Conservation (phyloP, 2,113 vertebrate genomes). For the Platysteira castanea region DNA sequence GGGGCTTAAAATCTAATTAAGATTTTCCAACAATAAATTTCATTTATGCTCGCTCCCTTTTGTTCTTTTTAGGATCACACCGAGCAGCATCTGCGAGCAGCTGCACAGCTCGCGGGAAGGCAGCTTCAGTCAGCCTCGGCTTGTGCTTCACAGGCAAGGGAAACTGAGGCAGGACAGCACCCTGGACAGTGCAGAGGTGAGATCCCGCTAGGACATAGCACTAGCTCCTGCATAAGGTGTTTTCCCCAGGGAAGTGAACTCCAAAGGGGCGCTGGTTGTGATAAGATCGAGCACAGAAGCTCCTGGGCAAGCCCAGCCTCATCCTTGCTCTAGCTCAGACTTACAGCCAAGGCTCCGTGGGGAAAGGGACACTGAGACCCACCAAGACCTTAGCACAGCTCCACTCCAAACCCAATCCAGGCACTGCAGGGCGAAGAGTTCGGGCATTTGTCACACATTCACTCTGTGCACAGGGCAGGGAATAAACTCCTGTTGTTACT, state of each 20-base stretch:
- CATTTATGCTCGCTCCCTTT: slow-evolving; percentile 23
- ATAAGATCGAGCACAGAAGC: not conserved
- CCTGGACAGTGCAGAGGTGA: not conserved
- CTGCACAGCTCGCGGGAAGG: not conserved
- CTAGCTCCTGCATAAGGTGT: not conserved
- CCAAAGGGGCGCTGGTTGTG: not conserved
- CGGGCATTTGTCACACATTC: fast-evolving
- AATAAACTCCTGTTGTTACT: not conserved
- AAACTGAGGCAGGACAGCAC: not conserved
- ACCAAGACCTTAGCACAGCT: not conserved
- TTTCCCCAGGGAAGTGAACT: not conserved
- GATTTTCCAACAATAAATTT: slow-evolving; percentile 65
- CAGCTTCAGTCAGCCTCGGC: not conserved
- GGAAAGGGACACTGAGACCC: not conserved
- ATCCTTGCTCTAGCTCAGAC: not conserved
- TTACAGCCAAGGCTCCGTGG: fast-evolving
- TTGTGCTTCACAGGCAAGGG: not conserved
- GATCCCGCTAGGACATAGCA: not conserved
- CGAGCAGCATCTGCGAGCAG: not conserved
- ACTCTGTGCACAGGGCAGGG: not conserved
- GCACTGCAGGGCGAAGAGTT: fast-evolving
- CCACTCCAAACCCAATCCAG: not conserved
- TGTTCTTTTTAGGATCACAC: slow-evolving; percentile 54
- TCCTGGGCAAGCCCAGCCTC: not conserved
- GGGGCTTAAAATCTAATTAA: slow-evolving; percentile 69